These are phyloP conservation scores for Pinctada fucata DNA, from an alignment of 2,888 invertebrate species.

Conservation along the genomic window DNA sequence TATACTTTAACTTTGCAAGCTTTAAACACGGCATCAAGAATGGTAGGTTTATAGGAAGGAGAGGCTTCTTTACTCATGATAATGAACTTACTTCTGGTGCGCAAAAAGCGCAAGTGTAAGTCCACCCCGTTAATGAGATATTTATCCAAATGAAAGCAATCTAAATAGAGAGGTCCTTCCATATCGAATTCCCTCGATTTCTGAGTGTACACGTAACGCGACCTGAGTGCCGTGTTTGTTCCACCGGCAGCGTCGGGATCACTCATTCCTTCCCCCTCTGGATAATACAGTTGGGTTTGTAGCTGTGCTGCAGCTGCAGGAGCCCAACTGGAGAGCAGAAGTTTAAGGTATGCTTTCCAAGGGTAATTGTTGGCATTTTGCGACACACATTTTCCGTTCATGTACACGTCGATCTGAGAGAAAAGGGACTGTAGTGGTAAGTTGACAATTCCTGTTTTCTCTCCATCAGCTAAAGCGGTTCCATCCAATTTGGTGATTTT, in stretches of 20 bases:
- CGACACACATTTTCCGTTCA: constrained; percentile 41
- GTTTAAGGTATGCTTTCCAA: constrained; percentile 41
- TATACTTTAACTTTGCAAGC: constrained; percentile 28
- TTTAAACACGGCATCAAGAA: constrained; percentile 31
- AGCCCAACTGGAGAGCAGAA: constrained; percentile 2
- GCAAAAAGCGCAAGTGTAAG: constrained; percentile 25
- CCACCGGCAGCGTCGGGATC: constrained; percentile 1
- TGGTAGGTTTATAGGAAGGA: constrained; percentile 24
- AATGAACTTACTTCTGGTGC: constrained; percentile 13
- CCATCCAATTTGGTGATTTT: constrained; percentile 43
- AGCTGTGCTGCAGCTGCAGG: constrained; percentile 14
- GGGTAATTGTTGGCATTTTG: constrained; percentile 41
- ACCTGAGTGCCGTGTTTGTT: constrained; percentile 13
- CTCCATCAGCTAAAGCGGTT: neutral
- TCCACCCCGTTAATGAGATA: constrained; percentile 34
- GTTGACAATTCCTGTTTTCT: constrained; percentile 33
- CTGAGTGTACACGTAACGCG: constrained; percentile 24
- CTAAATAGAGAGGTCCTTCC: constrained; percentile 28
- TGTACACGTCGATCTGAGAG: constrained; percentile 40
- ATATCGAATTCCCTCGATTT: constrained; percentile 20
- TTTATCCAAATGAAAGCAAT: constrained; percentile 24
- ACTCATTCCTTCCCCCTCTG: constrained; percentile 19
- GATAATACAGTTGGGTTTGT: constrained; percentile 21
- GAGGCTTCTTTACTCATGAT: constrained; percentile 19
- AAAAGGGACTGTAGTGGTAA: constrained; percentile 35